Conservation (phyloP, 2,888 invertebrate genomes). For the Drosophila atripex region DNA sequence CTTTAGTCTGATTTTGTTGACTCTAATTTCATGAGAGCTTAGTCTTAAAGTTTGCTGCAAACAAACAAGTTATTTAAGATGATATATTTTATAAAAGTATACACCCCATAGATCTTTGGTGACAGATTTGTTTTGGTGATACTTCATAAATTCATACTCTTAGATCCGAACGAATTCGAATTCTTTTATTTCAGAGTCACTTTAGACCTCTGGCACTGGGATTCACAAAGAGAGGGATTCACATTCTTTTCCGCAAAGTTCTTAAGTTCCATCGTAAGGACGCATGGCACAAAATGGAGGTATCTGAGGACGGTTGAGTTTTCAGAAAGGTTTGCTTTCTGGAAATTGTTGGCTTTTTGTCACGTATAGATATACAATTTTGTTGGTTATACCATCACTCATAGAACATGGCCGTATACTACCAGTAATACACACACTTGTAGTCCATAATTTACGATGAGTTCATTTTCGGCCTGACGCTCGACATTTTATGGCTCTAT, state of each 20-base stretch:
- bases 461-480: constrained; percentile 54
- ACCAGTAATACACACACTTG: constrained; percentile 23
- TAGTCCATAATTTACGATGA: constrained; percentile 63
- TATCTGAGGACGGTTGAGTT: not conserved
- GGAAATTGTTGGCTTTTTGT: not conserved
- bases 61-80: constrained; percentile 42
- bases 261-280: not conserved
- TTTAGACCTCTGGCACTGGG: too few species aligned
- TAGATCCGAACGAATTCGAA: too few species aligned
- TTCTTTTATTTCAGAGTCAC: not conserved
- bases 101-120: not conserved
- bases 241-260: not conserved
- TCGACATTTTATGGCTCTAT: constrained; percentile 58
- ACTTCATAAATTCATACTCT: too few species aligned
- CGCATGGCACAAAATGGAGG: not conserved
- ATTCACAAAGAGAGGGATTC: too few species aligned
- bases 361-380: not conserved
- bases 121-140: not conserved
- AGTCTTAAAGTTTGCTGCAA: constrained; percentile 37
- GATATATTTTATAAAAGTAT: not conserved
- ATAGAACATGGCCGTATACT: constrained; percentile 3
- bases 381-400: constrained; percentile 11
- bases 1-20: constrained; percentile 27
- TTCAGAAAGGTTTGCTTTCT: not conserved
- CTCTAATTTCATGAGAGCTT: constrained; percentile 26